Conservation (phyloP, 2,888 invertebrate species). For the Pseudococcus viburni region DNA sequence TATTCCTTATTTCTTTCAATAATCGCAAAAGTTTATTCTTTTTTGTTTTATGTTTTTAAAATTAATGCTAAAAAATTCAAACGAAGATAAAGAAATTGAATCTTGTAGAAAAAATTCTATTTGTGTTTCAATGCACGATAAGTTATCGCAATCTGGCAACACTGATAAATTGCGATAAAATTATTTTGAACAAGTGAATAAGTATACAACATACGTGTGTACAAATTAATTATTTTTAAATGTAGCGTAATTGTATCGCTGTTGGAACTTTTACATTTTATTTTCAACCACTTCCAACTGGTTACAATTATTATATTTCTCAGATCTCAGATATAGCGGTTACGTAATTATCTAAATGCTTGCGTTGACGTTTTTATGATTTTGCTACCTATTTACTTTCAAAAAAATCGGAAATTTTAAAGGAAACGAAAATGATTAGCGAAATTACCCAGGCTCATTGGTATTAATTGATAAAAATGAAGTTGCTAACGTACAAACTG, state of each 20-base stretch:
- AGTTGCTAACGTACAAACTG: no score
- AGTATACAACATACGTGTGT: background rate
- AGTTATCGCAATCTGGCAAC: background rate
- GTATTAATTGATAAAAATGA: no score
- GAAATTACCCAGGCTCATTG: no score
- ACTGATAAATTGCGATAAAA: conserved; percentile 1
- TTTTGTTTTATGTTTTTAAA: background rate
- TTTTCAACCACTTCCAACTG: background rate
- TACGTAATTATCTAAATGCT: background rate
- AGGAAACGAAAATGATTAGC: no score
- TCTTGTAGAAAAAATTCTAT: background rate
- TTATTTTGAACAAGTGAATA: conserved; percentile 11
- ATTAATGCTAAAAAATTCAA: no score
- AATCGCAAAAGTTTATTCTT: background rate
- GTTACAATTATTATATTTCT: background rate
- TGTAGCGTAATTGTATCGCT: background rate
- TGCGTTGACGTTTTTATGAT: background rate
- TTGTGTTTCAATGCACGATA: background rate
- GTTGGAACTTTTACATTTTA: conserved; percentile 7
- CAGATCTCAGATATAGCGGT: background rate
- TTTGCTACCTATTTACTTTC: background rate
- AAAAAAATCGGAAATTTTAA: background rate
- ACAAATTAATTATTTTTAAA: background rate
- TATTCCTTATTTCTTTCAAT: no score
- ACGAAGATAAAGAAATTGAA: background rate